Evolutionary conservation across 2,797 vertebrate species (phyloP).

Genomic region (Gallinago solitaria): DNA sequence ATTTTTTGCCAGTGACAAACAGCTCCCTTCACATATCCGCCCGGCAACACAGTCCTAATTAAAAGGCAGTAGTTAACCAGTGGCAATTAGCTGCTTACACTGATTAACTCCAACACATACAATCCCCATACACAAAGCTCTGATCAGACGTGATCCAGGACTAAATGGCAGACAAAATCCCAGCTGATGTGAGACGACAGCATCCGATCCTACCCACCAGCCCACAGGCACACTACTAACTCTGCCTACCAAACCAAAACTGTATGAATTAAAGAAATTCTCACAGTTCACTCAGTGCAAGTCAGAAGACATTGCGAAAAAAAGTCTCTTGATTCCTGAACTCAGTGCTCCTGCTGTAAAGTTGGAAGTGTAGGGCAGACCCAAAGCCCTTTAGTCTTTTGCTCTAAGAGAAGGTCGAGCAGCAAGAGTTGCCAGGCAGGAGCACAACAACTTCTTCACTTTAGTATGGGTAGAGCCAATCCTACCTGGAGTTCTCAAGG

Average conservation of each 20-base stretch:
- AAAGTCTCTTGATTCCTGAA: neutral
- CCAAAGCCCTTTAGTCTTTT: neutral
- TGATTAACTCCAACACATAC: neutral
- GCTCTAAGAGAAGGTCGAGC: neutral
- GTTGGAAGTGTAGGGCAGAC: neutral
- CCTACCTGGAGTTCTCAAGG: neutral
- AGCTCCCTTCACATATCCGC: neutral
- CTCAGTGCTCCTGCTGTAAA: neutral
- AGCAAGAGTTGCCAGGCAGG: neutral
- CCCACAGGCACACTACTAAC: neutral
- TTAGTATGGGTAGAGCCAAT: neutral
- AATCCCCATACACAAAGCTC: neutral
- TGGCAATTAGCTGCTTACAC: neutral
- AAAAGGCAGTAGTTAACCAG: conserved; percentile 18
- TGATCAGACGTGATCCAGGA: neutral
- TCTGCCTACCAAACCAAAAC: neutral
- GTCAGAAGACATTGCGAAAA: neutral
- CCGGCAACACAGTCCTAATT: neutral
- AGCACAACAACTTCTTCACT: neutral
- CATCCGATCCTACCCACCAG: neutral
- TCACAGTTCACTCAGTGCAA: neutral
- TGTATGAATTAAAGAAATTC: neutral
- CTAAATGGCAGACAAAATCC: neutral
- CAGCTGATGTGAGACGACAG: neutral
- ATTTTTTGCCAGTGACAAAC: conserved; percentile 11